Evolutionary conservation across 1,140 invertebrate species (phyloP).

Genomic region (Eufriesea mexicana): DNA sequence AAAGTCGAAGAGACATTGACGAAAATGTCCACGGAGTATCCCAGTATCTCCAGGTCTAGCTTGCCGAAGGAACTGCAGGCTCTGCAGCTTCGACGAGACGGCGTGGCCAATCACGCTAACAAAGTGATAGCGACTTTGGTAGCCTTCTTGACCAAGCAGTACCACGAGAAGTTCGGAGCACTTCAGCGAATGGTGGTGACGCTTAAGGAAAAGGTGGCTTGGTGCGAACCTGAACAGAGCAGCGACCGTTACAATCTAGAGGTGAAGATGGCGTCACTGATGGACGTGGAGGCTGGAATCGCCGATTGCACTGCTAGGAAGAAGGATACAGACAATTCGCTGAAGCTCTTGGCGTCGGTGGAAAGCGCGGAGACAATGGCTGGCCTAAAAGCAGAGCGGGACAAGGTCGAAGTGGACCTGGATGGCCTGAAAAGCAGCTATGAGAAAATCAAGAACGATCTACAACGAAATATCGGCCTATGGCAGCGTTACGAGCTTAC

Average conservation of each 20-base stretch:
- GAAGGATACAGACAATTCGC: conserved; percentile 86
- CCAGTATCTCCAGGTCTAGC: conserved; percentile 89
- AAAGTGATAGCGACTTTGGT: conserved; percentile 92
- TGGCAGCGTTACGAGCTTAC: conserved; percentile 91
- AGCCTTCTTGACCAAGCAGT: conserved; percentile 93
- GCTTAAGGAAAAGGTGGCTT: conserved; percentile 94
- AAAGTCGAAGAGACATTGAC: conserved; percentile 84
- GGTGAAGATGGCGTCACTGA: conserved; percentile 92
- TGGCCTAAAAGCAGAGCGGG: conserved; percentile 85
- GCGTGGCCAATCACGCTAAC: conserved; percentile 87
- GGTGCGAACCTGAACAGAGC: conserved; percentile 93
- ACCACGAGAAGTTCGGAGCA: conserved; percentile 91
- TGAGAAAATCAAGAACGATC: conserved; percentile 86
- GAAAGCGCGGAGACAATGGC: conserved; percentile 87
- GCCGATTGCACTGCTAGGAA: conserved; percentile 86
- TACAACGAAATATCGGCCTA: conserved; percentile 88
- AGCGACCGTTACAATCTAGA: conserved; percentile 96
- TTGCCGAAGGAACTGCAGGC: conserved; percentile 91
- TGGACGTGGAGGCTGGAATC: conserved; percentile 89
- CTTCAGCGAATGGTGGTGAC: conserved; percentile 90
- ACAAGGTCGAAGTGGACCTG: conserved; percentile 87
- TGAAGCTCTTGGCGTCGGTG: conserved; percentile 86
- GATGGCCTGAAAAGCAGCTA: conserved; percentile 87
- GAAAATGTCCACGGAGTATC: conserved; percentile 88
- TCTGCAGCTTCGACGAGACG: conserved; percentile 90